Evolutionary conservation across 2,113 vertebrate species (phyloP), one percentile per base, ranked within the genome.

Genomic region (Osmerus mordax): DNA sequence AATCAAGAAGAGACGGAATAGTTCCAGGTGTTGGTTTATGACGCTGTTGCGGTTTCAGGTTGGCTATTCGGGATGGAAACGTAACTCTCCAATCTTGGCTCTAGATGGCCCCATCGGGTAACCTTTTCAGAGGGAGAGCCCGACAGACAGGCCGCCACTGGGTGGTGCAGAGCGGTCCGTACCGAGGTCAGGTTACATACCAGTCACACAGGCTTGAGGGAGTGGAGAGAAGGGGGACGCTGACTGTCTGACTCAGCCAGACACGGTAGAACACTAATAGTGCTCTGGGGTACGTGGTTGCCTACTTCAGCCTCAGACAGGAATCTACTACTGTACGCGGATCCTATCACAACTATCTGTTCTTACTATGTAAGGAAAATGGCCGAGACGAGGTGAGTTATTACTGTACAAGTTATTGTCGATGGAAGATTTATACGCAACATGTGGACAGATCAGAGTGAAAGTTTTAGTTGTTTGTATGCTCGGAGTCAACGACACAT

Each of bases 301-400:
- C 32, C 32, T 4, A 36, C 53, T 54, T 13, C 13, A 54, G 16
- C 14, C 54, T 8, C 54, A 56, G 15, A 56, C 15, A 56, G 15
- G 7, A 29, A 64, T 32, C 25, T 18, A 63, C 61, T 32, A 64
- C 62, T 32, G 41, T 47, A 32, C 62, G 2, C 28, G 18, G 15
- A 36, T 41, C 62, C 28, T 36, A 29, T 63, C 29, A 15, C 61
- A 63, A 63, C 61, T 36, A 18, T 29, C 3, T 64, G 62, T 28
- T 9, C 29, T 18, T 64, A 64, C 29, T 32, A 64, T 64, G 62
- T 64, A 18, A 64, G 62, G 62, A 64, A 64, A 64, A 64, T 64
- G 62, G 62, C 62, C 62, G 62, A 36, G 62, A 64, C 16, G 32
- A 29, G 62, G 62, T 64, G 32, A 11, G 62, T 16, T 18, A 36